Percentiles rank a stretch among this genome's conserved stretches.
Evolutionary conservation across 2,113 vertebrate genomes (phyloP).

Genomic region (Eclectus roratus): DNA sequence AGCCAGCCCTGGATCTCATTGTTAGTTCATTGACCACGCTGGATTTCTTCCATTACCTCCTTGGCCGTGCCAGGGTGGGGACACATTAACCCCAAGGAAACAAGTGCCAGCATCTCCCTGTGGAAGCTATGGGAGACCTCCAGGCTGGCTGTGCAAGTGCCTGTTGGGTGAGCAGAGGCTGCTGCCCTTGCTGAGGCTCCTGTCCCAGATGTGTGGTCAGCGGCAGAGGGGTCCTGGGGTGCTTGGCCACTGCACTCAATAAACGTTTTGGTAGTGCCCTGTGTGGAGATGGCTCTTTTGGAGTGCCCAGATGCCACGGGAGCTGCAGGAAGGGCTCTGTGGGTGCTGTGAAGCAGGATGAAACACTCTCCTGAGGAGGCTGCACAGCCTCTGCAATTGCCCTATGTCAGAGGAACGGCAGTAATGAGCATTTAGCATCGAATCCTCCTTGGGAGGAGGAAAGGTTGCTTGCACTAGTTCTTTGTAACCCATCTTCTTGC

Average conservation of each 20-base stretch:
- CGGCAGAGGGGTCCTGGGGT: neutral
- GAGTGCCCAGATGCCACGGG: neutral
- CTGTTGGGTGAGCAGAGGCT: neutral
- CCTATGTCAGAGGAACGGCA: neutral
- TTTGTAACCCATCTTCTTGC: neutral
- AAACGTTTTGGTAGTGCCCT: neutral
- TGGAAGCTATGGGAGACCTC: neutral
- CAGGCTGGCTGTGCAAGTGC: neutral
- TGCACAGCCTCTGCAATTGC: neutral
- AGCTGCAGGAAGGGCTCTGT: neutral
- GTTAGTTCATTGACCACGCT: accelerated
- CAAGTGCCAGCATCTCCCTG: accelerated
- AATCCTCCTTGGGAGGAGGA: neutral
- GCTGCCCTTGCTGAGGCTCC: neutral
- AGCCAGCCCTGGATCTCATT: neutral
- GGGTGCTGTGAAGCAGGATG: neutral
- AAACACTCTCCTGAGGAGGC: neutral
- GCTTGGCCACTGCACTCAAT: neutral
- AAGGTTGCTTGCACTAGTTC: neutral
- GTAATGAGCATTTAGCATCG: neutral
- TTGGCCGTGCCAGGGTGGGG: neutral
- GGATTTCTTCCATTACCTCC: neutral
- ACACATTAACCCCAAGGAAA: accelerated
- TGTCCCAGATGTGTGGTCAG: neutral
- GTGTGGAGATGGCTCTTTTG: neutral